Conservation (phyloP, 2,113 vertebrate genomes). For the Callopanchax toddi region DNA sequence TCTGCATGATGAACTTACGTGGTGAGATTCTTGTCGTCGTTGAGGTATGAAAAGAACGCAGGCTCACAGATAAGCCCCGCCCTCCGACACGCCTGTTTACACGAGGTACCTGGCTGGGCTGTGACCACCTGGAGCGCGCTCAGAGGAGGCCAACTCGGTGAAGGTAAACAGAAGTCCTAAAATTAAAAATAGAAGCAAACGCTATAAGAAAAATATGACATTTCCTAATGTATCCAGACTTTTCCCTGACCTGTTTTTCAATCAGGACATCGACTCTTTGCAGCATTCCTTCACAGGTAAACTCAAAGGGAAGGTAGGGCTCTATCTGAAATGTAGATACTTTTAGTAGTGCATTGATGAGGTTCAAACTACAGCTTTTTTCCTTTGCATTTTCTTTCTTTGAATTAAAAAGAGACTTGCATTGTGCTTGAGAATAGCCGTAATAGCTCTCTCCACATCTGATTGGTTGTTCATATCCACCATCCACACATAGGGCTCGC, state of each 20-base stretch:
- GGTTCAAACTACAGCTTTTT: too few relatives aligned
- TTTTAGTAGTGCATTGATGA: too few relatives aligned
- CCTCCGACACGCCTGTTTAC: constrained; percentile 89
- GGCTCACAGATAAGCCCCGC: constrained; percentile 87
- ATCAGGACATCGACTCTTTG: constrained; percentile 90
- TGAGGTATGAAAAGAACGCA: constrained; percentile 30
- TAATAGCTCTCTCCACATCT: constrained; percentile 88
- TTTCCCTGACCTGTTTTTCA: constrained; percentile 84
- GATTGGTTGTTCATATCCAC: constrained; percentile 85
- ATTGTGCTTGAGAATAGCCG: constrained; percentile 90
- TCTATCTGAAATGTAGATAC: constrained; percentile 79
- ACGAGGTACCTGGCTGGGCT: constrained; percentile 84
- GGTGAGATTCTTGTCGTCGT: background rate
- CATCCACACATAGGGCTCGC: constrained; percentile 91
- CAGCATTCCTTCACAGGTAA: constrained; percentile 92
- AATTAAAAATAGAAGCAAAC: constrained; percentile 60
- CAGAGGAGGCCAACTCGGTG: constrained; percentile 77
- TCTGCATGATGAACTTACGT: background rate
- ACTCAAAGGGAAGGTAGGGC: constrained; percentile 91
- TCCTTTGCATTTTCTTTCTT: too few relatives aligned
- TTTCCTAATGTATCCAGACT: constrained; percentile 16
- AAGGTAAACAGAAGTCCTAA: constrained; percentile 30
- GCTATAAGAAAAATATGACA: too few relatives aligned
- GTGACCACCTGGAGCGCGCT: constrained; percentile 86
- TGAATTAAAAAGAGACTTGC: constrained; percentile 56